phyloP scores from a whole-genome alignment of 2,797 vertebrate genomes.

The Odontamblyopus lacepedii region DNA sequence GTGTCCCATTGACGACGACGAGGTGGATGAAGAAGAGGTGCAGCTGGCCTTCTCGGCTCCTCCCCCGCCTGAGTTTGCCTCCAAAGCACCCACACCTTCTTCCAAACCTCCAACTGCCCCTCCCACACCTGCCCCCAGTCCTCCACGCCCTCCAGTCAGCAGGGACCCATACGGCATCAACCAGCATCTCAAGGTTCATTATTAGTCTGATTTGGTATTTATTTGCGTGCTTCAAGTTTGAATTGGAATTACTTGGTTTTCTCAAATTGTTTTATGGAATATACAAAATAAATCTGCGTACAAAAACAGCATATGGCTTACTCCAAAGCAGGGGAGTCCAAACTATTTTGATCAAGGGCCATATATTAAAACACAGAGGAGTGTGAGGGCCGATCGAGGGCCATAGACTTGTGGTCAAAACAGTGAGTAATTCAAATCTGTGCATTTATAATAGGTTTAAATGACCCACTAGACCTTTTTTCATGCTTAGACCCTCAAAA shows the following conservation, averaged over 20 bases:
- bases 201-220: neutral
- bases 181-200: constrained; percentile 77
- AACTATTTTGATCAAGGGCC: too few species aligned
- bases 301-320: too few species aligned
- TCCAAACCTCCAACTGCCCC: constrained; percentile 43
- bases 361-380: too few species aligned
- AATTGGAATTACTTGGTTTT: neutral
- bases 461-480: too few species aligned
- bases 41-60: constrained; percentile 46
- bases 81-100: constrained; percentile 49
- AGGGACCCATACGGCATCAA: constrained; percentile 81
- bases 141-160: constrained; percentile 29
- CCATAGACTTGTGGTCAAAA: too few species aligned
- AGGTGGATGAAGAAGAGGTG: constrained; percentile 50
- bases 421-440: too few species aligned
- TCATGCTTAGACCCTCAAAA: too few species aligned
- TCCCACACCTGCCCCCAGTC: constrained; percentile 19
- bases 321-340: too few species aligned
- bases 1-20: constrained; percentile 76
- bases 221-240: neutral
- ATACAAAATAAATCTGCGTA: neutral
- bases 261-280: neutral
- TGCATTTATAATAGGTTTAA: too few species aligned
- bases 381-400: too few species aligned
- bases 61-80: constrained; percentile 71